Conservation (phyloP, 1,140 invertebrate species). For the Eumeta japonica region DNA sequence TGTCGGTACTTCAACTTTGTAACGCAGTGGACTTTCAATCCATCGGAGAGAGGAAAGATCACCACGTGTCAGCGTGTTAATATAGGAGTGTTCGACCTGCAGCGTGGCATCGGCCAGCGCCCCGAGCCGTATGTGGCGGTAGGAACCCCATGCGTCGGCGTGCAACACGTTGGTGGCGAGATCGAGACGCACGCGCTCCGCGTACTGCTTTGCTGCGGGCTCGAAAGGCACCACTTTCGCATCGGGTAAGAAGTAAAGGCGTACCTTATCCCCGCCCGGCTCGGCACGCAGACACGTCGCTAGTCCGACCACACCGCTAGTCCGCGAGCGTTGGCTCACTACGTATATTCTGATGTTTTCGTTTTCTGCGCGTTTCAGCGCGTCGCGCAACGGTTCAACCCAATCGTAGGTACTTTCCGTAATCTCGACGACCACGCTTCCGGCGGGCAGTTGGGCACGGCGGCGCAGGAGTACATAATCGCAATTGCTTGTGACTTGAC, state of each 20-base stretch:
- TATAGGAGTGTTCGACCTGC: slow-evolving; percentile 85
- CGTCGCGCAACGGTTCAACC: slow-evolving; percentile 78
- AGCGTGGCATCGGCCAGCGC: slow-evolving; percentile 60
- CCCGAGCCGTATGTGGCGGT: slow-evolving; percentile 74
- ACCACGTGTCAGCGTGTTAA: slow-evolving; percentile 86
- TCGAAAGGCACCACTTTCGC: slow-evolving; percentile 64
- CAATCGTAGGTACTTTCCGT: slow-evolving; percentile 73
- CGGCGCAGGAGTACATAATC: slow-evolving; percentile 63
- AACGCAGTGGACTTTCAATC: slow-evolving; percentile 83
- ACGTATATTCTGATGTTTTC: slow-evolving; percentile 67
- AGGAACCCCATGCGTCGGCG: slow-evolving; percentile 80
- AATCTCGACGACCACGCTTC: slow-evolving; percentile 58
- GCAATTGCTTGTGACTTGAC: slow-evolving; percentile 60
- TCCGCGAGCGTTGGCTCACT: slow-evolving; percentile 47
- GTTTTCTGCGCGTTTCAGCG: slow-evolving; percentile 61
- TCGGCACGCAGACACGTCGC: slow-evolving; percentile 87
- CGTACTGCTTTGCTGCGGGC: slow-evolving; percentile 59
- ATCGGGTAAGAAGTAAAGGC: slow-evolving; percentile 71
- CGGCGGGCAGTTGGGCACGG: slow-evolving; percentile 28
- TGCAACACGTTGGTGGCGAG: slow-evolving; percentile 81
- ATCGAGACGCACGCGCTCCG: slow-evolving; percentile 70
- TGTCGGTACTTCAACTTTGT: slow-evolving; percentile 45
- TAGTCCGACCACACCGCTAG: slow-evolving; percentile 80
- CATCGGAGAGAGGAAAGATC: slow-evolving; percentile 90
- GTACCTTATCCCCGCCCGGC: slow-evolving; percentile 72